Conservation (phyloP, 2,888 invertebrate genomes). For the Torymus tubicola region DNA sequence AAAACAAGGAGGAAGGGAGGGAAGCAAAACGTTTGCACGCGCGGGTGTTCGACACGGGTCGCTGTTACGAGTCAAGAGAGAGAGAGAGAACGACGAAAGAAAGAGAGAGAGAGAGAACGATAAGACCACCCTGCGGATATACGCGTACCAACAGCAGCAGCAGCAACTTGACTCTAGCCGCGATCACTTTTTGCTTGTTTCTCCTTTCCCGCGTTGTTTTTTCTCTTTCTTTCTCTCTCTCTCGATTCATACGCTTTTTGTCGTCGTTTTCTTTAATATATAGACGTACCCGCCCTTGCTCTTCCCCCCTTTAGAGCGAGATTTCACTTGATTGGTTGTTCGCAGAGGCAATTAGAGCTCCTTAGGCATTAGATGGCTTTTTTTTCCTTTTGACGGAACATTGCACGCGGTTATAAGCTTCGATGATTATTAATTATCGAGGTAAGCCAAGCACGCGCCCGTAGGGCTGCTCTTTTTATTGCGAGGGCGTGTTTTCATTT, state of each 20-base stretch:
- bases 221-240: not conserved
- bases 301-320: too few relatives aligned
- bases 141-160: too few relatives aligned
- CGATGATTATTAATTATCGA: slow-evolving; percentile 32
- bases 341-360: slow-evolving; percentile 20
- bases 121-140: slow-evolving; percentile 27
- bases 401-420: not conserved
- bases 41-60: too few relatives aligned
- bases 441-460: too few relatives aligned
- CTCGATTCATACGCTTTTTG: too few relatives aligned
- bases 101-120: not conserved
- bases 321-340: slow-evolving; percentile 1
- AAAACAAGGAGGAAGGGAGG: too few relatives aligned
- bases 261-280: too few relatives aligned
- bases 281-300: too few relatives aligned
- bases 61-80: too few relatives aligned
- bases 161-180: too few relatives aligned
- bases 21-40: too few relatives aligned
- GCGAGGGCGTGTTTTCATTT: slow-evolving; percentile 24
- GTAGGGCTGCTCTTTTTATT: not conserved
- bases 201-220: slow-evolving; percentile 4
- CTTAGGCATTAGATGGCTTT: slow-evolving; percentile 3
- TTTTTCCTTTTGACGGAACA: too few relatives aligned
- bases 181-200: not conserved
- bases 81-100: not conserved